Evolutionary conservation across 1,140 invertebrate genomes (phyloP).

Genomic region (Drosophila lini): DNA sequence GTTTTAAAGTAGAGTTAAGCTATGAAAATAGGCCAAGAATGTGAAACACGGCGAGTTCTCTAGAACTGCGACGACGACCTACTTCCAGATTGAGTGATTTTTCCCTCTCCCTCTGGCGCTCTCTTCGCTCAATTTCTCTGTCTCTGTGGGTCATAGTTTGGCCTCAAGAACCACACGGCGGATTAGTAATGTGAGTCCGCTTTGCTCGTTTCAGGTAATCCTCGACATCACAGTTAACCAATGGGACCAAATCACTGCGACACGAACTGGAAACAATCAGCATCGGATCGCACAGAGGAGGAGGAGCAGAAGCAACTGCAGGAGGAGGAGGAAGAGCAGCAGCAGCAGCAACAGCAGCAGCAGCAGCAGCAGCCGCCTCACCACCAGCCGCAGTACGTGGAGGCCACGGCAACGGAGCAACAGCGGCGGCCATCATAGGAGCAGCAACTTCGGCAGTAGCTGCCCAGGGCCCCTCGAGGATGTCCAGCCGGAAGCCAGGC

Average conservation of each 20-base stretch:
- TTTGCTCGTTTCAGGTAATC: constrained; percentile 19
- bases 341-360: constrained; percentile 14
- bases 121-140: too few species aligned
- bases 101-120: neutral
- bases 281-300: constrained; percentile 41
- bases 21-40: constrained; percentile 17
- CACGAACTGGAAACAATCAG: constrained; percentile 65
- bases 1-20: constrained; percentile 7
- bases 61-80: constrained; percentile 21
- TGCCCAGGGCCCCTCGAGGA: constrained; percentile 67
- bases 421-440: constrained; percentile 66
- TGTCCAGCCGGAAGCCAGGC: constrained; percentile 76
- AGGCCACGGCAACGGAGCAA: constrained; percentile 1
- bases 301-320: constrained; percentile 17
- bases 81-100: constrained; percentile 12
- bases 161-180: constrained; percentile 36
- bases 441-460: constrained; percentile 72
- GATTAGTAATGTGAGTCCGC: constrained; percentile 45
- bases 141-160: neutral
- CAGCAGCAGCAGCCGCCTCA: constrained; percentile 4
- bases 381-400: constrained; percentile 10
- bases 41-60: constrained; percentile 1
- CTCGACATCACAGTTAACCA: constrained; percentile 64
- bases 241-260: constrained; percentile 75
- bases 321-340: constrained; percentile 14